phyloP scores from a whole-genome alignment of 2,888 invertebrate genomes.

The Eucera pruinosa region DNA sequence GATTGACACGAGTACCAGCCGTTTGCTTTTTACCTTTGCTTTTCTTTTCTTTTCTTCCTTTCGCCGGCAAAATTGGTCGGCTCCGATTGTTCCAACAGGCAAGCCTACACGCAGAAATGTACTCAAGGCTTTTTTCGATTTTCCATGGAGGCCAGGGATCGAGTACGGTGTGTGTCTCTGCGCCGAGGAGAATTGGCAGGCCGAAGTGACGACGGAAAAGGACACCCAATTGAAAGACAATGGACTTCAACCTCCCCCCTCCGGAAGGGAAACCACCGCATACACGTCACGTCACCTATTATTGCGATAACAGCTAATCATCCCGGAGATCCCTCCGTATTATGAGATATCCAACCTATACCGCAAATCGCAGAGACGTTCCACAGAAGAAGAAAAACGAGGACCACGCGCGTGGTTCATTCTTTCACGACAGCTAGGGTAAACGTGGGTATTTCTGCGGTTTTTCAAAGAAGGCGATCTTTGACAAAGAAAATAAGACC shows the following conservation, averaged over 20 bases:
- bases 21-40: background rate
- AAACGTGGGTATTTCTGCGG: too few relatives aligned
- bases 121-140: conserved; percentile 34
- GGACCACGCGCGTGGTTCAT: background rate
- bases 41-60: too few relatives aligned
- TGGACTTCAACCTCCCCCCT: conserved; percentile 58
- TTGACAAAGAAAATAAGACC: too few relatives aligned
- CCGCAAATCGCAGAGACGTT: conserved; percentile 9
- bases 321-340: conserved; percentile 52
- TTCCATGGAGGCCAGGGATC: conserved; percentile 26
- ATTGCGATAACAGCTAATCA: conserved; percentile 78
- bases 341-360: conserved; percentile 35
- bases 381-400: conserved; percentile 13
- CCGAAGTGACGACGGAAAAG: conserved; percentile 53
- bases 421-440: background rate
- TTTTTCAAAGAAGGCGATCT: too few relatives aligned
- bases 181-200: conserved; percentile 53
- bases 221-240: conserved; percentile 68
- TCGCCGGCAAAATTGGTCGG: background rate
- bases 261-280: conserved; percentile 59
- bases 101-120: conserved; percentile 23
- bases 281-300: conserved; percentile 74
- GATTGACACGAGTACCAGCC: conserved; percentile 13
- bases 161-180: conserved; percentile 12
- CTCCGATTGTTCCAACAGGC: too few relatives aligned